Percentiles rank a stretch among this genome's conserved stretches.
Conservation (phyloP, 2,113 vertebrate genomes). For the Notarius quadriscutis region DNA sequence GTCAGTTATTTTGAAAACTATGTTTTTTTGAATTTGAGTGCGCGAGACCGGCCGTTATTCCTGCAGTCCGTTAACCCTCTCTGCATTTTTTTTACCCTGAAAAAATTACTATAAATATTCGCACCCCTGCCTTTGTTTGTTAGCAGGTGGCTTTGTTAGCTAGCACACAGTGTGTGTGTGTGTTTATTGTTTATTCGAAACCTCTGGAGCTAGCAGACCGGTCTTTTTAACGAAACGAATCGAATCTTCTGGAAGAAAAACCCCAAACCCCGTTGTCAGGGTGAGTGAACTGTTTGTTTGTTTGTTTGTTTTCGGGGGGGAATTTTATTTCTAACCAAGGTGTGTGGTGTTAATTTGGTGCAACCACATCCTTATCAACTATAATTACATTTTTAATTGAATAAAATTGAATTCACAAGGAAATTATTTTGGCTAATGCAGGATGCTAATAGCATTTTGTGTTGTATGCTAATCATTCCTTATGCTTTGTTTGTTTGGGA, state of each 20-base stretch:
- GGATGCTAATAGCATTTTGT: not conserved
- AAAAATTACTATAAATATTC: constrained; percentile 4
- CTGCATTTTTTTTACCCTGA: not conserved
- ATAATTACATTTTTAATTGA: not conserved
- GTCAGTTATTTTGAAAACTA: not conserved
- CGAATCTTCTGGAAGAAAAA: not conserved
- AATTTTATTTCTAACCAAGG: not conserved
- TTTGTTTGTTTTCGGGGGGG: not conserved
- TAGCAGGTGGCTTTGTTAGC: constrained; percentile 49
- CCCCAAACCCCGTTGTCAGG: not conserved
- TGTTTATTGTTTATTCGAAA: constrained; percentile 2
- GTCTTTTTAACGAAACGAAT: not conserved
- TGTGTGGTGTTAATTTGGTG: not conserved
- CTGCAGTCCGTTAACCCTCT: not conserved
- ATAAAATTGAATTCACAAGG: not conserved
- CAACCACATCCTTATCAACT: not conserved
- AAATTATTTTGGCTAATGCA: not conserved
- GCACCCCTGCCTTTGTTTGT: constrained; percentile 53
- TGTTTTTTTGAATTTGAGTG: too few species aligned
- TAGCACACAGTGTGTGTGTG: not conserved
- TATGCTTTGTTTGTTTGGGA: not conserved
- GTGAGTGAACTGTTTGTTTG: not conserved
- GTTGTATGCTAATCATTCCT: not conserved
- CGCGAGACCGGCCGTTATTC: not conserved
- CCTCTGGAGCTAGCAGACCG: not conserved